Conservation (phyloP, 2,113 vertebrate genomes). For the Calypte anna region DNA sequence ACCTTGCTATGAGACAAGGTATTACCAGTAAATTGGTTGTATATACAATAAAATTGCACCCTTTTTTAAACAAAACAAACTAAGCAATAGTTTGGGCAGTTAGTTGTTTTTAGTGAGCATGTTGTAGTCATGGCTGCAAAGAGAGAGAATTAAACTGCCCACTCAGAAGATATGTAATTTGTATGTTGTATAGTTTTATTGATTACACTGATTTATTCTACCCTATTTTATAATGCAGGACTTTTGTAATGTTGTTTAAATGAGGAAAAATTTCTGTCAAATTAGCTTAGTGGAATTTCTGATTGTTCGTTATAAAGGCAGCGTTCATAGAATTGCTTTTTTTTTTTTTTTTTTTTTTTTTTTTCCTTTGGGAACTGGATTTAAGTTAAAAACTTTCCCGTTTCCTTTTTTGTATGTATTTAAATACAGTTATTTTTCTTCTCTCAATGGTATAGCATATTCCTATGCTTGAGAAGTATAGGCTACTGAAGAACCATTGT, state of each 20-base stretch:
- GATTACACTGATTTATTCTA: slow-evolving; percentile 99
- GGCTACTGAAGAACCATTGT: slow-evolving; percentile 94
- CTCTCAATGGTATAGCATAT: slow-evolving; percentile 91
- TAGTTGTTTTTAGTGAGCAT: slow-evolving; percentile 89
- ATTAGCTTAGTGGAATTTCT: slow-evolving; percentile 98
- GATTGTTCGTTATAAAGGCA: slow-evolving; percentile 95
- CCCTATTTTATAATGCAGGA: slow-evolving; percentile 99
- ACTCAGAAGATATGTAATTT: slow-evolving; percentile 91
- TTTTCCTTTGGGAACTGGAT: slow-evolving; percentile 88
- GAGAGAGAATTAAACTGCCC: slow-evolving; percentile 83
- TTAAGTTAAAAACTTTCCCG: slow-evolving; percentile 98
- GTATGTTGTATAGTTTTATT: slow-evolving; percentile 99
- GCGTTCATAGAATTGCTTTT: slow-evolving; percentile 93
- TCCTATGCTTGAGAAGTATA: slow-evolving; percentile 93
- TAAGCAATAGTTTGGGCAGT: slow-evolving; percentile 99
- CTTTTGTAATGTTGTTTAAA: slow-evolving; percentile 99
- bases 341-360: slow-evolving; percentile 62
- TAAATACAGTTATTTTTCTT: slow-evolving; percentile 90
- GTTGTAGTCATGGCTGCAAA: slow-evolving; percentile 89
- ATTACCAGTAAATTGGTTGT: slow-evolving; percentile 94
- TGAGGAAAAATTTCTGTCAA: slow-evolving; percentile 92
- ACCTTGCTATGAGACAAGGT: slow-evolving; percentile 89
- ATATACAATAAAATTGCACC: slow-evolving; percentile 94
- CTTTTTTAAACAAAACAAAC: slow-evolving; percentile 91
- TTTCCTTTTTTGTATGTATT: slow-evolving; percentile 96